Percentiles rank a stretch among this genome's conserved stretches.
Conservation (phyloP, 2,113 vertebrate genomes). For the Scomber scombrus region DNA sequence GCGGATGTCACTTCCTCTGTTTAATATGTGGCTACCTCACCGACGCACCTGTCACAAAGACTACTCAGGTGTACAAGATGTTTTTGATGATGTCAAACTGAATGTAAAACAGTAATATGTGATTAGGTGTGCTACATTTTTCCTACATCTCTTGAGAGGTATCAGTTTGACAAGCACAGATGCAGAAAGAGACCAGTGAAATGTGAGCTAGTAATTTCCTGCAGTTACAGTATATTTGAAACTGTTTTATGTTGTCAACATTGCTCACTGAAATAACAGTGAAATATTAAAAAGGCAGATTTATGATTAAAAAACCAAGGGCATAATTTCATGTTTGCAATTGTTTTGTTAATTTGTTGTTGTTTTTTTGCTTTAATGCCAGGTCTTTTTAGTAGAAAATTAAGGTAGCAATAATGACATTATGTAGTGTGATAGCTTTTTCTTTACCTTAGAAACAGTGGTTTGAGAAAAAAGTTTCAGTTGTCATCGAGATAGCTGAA, state of each 20-base stretch:
- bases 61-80: too few relatives aligned
- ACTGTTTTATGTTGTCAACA: slow-evolving; percentile 6
- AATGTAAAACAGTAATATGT: not conserved
- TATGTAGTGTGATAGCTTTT: too few relatives aligned
- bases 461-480: too few relatives aligned
- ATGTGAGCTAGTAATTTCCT: slow-evolving; percentile 34
- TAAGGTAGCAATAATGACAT: too few relatives aligned
- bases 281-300: not conserved
- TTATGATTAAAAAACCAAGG: not conserved
- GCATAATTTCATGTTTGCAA: not conserved
- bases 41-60: too few relatives aligned
- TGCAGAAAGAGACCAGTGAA: not conserved
- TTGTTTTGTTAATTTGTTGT: too few relatives aligned
- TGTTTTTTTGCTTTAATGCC: too few relatives aligned
- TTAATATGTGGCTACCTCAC: too few relatives aligned
- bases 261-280: not conserved
- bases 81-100: not conserved
- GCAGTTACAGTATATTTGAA: slow-evolving; percentile 8
- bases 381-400: too few relatives aligned
- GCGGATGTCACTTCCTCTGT: too few relatives aligned
- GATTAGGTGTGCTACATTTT: slow-evolving; percentile 36
- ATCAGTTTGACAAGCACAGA: slow-evolving; percentile 25
- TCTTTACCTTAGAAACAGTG: too few relatives aligned
- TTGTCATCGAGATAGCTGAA: too few relatives aligned
- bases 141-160: slow-evolving; percentile 24